A percentile compares a stretch with the other conserved stretches of the same genome.
phyloP scores from a whole-genome alignment of 2,797 vertebrate genomes.

The Lepilemur ruficaudatus region DNA sequence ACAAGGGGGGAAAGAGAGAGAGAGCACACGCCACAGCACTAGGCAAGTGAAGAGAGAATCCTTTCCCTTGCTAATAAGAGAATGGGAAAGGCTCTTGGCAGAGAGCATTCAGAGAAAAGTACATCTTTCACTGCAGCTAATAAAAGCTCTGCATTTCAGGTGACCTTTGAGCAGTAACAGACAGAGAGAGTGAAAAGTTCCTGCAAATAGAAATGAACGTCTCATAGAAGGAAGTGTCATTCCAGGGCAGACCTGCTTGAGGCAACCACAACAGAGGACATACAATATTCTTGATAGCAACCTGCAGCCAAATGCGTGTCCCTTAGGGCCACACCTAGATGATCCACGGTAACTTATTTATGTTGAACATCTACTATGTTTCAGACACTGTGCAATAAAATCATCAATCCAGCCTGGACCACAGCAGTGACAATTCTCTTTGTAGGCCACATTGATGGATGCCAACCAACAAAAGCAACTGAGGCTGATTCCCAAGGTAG shows the following conservation, averaged over 20 bases:
- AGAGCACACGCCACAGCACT: not conserved
- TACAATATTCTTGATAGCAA: not conserved
- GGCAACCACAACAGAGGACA: not conserved
- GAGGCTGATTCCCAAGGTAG: not conserved
- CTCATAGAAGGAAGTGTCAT: slow-evolving; percentile 49
- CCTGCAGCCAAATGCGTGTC: not conserved
- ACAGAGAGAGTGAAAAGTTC: slow-evolving; percentile 47
- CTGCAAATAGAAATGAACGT: slow-evolving; percentile 62
- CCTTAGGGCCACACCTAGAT: not conserved
- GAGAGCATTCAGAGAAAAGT: slow-evolving; percentile 51
- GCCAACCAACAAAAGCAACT: slow-evolving; percentile 2
- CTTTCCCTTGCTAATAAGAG: slow-evolving; percentile 51
- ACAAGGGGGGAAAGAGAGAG: not conserved
- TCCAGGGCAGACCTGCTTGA: not conserved
- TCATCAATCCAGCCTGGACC: not conserved
- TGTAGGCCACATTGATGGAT: not conserved
- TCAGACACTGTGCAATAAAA: not conserved
- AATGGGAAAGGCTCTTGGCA: slow-evolving; percentile 59
- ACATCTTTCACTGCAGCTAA: slow-evolving; percentile 44
- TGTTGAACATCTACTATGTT: not conserved
- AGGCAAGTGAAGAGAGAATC: slow-evolving; percentile 43
- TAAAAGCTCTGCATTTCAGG: slow-evolving; percentile 61
- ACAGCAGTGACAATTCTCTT: not conserved
- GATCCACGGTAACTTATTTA: not conserved
- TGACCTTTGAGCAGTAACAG: slow-evolving; percentile 56